Base-by-base conservation (phyloP, 2,113 vertebrate species). In the Lophura nycthemera region DNA sequence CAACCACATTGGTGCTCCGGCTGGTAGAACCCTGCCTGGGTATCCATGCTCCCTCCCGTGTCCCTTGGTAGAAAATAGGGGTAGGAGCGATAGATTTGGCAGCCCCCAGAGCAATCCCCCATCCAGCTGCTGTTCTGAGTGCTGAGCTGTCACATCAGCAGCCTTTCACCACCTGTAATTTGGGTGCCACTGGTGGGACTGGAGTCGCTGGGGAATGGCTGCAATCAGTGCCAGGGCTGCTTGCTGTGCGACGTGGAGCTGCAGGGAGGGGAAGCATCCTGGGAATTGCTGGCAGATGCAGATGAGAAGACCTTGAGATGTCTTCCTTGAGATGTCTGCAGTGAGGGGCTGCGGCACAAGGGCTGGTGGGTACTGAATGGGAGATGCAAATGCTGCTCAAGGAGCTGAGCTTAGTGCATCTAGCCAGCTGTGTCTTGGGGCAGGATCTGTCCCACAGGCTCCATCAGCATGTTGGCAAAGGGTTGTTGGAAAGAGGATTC, bases 241-340 rank as follows among this genome's bases (percentile, higher is more conserved):
- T 70, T 11, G 30, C 29, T 25, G 42, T 8, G 32, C 9, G 42
- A 64, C 8, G 3, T 19, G 13, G 75, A 83, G 56, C 47, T 2
- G 48, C 8, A 65, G 32, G 7, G 40, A 36, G 50, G 1, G 17
- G 20, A 19, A 30, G 7, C 6, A 88, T 85, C 91, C 59, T 8
- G 89, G 89, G 94, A 89, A 47, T 78, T 12, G 4, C 52, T 88
- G 85, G 63, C 92, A 88, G 88, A 43, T 2, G 19, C 20, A 34
- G 50, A 79, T 64, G 82, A 22, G 34, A 86, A 92, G 95, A 94
- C 96, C 92, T 96, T 95, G 92, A 94, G 86, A 88, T 86, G 95
- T 65, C 92, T 94, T 86, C 83, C 64, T 96, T 95, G 92, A 94
- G 86, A 88, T 84, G 92, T 65, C 92, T 94, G 84, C 81, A 50